phyloP scores from a whole-genome alignment of 1,140 invertebrate genomes.

The Lycorma delicatula region DNA sequence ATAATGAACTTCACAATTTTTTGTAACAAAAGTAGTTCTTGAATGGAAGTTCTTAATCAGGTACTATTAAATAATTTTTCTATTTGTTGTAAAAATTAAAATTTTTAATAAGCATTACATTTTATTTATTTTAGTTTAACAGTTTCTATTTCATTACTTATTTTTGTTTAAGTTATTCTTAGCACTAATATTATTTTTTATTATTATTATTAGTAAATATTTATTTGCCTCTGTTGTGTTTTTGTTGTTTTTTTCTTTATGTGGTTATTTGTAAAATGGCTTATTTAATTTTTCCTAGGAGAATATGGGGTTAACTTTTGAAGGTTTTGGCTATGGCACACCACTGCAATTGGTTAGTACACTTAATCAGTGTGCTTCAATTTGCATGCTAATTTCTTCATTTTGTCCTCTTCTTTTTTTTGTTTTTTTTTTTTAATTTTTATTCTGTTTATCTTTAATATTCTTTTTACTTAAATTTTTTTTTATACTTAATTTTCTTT shows the following conservation, averaged over 20 bases:
- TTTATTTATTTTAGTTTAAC: neutral
- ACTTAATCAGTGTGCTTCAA: neutral
- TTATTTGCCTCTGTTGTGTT: conserved; percentile 4
- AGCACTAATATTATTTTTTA: neutral
- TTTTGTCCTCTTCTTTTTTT: no score
- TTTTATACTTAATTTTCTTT: no score
- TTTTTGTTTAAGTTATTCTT: no score
- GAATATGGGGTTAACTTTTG: conserved; percentile 3
- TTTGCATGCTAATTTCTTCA: conserved; percentile 4
- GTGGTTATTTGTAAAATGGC: conserved; percentile 3
- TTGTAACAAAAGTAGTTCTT: no score
- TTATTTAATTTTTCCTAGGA: conserved; percentile 14
- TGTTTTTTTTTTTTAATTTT: no score
- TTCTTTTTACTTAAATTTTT: no score
- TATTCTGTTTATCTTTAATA: no score
- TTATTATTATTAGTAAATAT: neutral
- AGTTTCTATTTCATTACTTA: neutral
- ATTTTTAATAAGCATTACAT: no score
- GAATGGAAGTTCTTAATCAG: no score
- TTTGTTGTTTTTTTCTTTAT: neutral
- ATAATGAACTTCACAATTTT: no score
- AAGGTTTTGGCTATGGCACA: conserved; percentile 13
- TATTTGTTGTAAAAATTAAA: no score
- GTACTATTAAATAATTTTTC: no score
- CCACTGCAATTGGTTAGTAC: conserved; percentile 21